A percentile compares a stretch with the other conserved stretches of the same genome.
Conservation (phyloP, 2,113 vertebrate genomes). For the Engystomops pustulosus region DNA sequence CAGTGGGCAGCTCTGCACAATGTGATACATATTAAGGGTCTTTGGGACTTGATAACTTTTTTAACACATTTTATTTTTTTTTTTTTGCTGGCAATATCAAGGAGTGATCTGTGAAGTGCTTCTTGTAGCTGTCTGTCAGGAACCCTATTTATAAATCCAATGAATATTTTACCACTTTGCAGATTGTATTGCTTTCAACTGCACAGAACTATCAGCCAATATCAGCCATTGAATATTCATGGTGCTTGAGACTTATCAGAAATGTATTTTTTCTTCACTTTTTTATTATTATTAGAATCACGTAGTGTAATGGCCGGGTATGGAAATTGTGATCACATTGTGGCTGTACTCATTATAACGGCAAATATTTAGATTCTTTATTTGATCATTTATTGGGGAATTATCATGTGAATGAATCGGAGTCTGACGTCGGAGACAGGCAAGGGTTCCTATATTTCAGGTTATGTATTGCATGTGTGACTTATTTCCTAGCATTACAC, state of each 20-base stretch:
- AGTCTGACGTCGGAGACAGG: background rate
- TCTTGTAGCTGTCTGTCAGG: conserved; percentile 38
- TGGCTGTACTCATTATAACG: too few species aligned
- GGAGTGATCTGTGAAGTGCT: conserved; percentile 34
- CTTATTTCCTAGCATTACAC: too few species aligned
- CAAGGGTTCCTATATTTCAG: background rate
- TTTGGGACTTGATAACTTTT: conserved; percentile 26
- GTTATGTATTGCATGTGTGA: too few species aligned
- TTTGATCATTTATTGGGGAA: background rate
- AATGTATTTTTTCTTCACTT: background rate
- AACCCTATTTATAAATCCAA: conserved; percentile 44
- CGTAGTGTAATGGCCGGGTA: background rate
- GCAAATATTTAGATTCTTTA: too few species aligned
- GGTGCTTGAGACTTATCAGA: background rate
- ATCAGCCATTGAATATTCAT: conserved; percentile 15
- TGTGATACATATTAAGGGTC: conserved; percentile 1
- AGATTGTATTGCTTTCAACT: conserved; percentile 33
- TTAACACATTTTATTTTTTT: conserved; percentile 28
- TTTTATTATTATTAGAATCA: background rate
- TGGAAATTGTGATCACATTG: too few species aligned
- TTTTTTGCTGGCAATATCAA: background rate
- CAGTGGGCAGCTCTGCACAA: background rate
- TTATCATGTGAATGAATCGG: background rate
- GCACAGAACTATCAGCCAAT: conserved; percentile 20
- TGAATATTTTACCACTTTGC: conserved; percentile 43